Evolutionary conservation across 2,113 vertebrate species (phyloP), one percentile per base, ranked within the genome.

Genomic region (Amia ocellicauda): DNA sequence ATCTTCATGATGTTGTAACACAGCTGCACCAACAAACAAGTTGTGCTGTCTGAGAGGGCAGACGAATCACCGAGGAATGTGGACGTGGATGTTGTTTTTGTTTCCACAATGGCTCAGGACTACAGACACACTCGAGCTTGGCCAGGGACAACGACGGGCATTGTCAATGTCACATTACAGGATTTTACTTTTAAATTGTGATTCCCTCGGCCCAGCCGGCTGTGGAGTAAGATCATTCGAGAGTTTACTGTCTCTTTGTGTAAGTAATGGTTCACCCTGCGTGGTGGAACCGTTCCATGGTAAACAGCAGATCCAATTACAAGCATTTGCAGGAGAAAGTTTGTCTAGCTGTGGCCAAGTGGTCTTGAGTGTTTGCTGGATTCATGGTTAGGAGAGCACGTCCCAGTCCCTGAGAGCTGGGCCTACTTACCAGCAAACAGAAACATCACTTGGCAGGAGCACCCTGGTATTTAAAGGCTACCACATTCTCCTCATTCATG

Each of bases 401-500:
- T 63, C 27, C 23, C 42, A 49, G 14, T 1, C 59, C 2, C 23
- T 29, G 43, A 28, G 26, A 49, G 16, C 43, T 2, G 24, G 8
- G 17, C 23, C 28, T 41, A 36, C 66, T 62, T 63, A 13, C 22
- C 58, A 73, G 69, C 73, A 49, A 79, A 71, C 69, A 63, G 60
- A 65, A n/a, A 57, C 70, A 62, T 65, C 61, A 58, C 63, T 77
- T 82, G 76, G 79, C 75, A 79, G 63, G 52, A 31, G 40, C 76
- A 63, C 80, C 69, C 58, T 67, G 76, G 75, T 76, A 79, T 69
- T 83, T 83, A 75, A 79, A 69, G 71, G 40, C 50, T 36, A 36
- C 31, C 31, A 36, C 31, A 36, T 77, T 49, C 63, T 63, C 67
- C 53, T 70, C 60, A 73, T 74, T 58, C 36, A 75, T 65, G 64